Percentiles rank a stretch among this genome's conserved stretches.
Conservation (phyloP, 2,888 invertebrate species). For the Gymnoscelis rufifasciata region DNA sequence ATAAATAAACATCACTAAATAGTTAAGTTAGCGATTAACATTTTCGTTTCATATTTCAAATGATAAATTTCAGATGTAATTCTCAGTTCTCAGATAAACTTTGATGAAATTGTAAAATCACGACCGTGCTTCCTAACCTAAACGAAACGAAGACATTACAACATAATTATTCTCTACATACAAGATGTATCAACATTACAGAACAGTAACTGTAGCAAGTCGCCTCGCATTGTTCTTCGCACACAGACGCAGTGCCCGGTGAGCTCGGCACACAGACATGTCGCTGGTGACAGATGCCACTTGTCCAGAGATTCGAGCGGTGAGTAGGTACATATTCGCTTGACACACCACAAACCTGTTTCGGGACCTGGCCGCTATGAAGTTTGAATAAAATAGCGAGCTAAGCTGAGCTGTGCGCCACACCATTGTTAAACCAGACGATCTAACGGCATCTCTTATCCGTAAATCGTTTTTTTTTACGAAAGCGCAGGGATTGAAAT, state of each 20-base stretch:
- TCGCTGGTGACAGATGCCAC: conserved; percentile 48
- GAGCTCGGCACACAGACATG: conserved; percentile 15
- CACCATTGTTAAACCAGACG: conserved; percentile 65
- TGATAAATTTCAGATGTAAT: too few relatives aligned
- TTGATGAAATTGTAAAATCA: too few relatives aligned
- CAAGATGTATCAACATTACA: too few relatives aligned
- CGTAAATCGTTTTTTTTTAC: conserved; percentile 60
- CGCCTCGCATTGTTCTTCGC: conserved; percentile 11
- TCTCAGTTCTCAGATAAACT: too few relatives aligned
- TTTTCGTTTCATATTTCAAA: too few relatives aligned
- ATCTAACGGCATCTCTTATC: conserved; percentile 70
- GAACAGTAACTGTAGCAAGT: neutral
- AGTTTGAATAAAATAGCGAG: conserved; percentile 47
- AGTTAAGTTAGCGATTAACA: too few relatives aligned
- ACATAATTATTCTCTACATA: too few relatives aligned
- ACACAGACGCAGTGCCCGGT: conserved; percentile 12
- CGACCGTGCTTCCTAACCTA: too few relatives aligned
- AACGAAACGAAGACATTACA: too few relatives aligned
- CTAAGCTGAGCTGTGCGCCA: conserved; percentile 56
- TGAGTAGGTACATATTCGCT: conserved; percentile 37
- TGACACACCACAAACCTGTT: conserved; percentile 65
- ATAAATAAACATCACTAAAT: too few relatives aligned
- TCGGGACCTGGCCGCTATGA: conserved; percentile 39
- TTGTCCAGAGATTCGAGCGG: conserved; percentile 30
- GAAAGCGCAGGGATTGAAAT: conserved; percentile 53